A percentile compares a stretch with the other conserved stretches of the same genome.
Conservation (phyloP, 2,888 invertebrate species). For the Aquatica leii region DNA sequence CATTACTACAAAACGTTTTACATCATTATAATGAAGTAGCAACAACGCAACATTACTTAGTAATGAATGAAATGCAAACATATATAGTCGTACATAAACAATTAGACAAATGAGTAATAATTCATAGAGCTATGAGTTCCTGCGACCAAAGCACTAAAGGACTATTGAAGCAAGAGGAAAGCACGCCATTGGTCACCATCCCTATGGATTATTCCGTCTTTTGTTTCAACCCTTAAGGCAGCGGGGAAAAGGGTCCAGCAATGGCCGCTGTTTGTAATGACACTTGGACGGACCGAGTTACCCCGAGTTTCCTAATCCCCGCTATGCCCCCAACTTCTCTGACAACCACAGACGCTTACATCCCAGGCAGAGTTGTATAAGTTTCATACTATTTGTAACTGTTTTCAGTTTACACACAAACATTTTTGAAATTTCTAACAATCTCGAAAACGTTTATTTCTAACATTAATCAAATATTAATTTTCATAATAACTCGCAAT, state of each 20-base stretch:
- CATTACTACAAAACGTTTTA: conserved; percentile 6
- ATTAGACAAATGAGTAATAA: conserved; percentile 47
- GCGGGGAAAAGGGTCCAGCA: conserved; percentile 52
- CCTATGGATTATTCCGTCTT: conserved; percentile 63
- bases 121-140: conserved; percentile 36
- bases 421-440: too few species aligned
- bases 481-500: too few species aligned
- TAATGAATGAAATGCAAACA: conserved; percentile 8
- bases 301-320: conserved; percentile 52
- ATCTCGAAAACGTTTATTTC: too few species aligned
- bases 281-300: conserved; percentile 59
- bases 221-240: conserved; percentile 59
- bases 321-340: conserved; percentile 40
- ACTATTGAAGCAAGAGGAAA: conserved; percentile 40
- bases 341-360: conserved; percentile 47
- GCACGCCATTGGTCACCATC: conserved; percentile 61
- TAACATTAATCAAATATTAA: too few species aligned
- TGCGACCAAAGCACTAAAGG: conserved; percentile 40
- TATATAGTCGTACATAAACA: conserved; percentile 36
- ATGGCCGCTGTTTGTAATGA: conserved; percentile 62
- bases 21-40: conserved; percentile 9
- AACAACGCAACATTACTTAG: conserved; percentile 7
- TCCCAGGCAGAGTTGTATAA: conserved; percentile 25
- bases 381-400: conserved; percentile 19
- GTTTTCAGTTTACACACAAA: conserved; percentile 15